phyloP scores from a whole-genome alignment of 2,113 vertebrate species.

The Ahaetulla prasina region DNA sequence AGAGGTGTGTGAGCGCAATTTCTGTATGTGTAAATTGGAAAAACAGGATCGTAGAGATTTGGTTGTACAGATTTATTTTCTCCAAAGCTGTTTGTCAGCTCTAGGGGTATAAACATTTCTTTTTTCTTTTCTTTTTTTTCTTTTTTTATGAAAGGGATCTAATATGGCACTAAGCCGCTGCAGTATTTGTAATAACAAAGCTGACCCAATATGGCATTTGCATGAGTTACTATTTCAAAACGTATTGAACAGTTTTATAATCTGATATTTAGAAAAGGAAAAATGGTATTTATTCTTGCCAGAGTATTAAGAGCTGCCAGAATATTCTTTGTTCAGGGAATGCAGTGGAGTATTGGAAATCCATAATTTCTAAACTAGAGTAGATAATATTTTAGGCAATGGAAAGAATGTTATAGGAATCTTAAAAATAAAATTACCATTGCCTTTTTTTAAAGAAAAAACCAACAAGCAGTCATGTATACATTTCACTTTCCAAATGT shows the following conservation, averaged over 20 bases:
- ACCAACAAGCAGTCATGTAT: slow-evolving; percentile 33
- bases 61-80: slow-evolving; percentile 59
- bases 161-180: slow-evolving; percentile 67
- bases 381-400: slow-evolving; percentile 41
- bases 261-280: slow-evolving; percentile 61
- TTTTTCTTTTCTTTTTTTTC: slow-evolving; percentile 65
- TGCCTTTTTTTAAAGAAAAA: slow-evolving; percentile 40
- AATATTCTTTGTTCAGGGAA: slow-evolving; percentile 61
- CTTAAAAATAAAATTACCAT: slow-evolving; percentile 32
- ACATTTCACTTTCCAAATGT: slow-evolving; percentile 38
- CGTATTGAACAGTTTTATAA: slow-evolving; percentile 70
- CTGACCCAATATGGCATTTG: slow-evolving; percentile 65
- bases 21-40: slow-evolving; percentile 27
- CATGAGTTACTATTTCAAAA: slow-evolving; percentile 64
- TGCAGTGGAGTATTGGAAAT: slow-evolving; percentile 60
- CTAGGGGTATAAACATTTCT: slow-evolving; percentile 60
- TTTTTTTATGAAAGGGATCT: slow-evolving; percentile 73
- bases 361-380: slow-evolving; percentile 70
- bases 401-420: slow-evolving; percentile 18
- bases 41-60: slow-evolving; percentile 42
- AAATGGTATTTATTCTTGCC: slow-evolving; percentile 76
- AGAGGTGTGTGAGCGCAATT: slow-evolving; percentile 1
- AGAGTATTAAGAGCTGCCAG: slow-evolving; percentile 63
- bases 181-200: slow-evolving; percentile 72
- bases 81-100: slow-evolving; percentile 63